These are phyloP conservation scores for Drosophila tropicalis DNA, from an alignment of 1,140 invertebrate genomes.

Conservation along the genomic window DNA sequence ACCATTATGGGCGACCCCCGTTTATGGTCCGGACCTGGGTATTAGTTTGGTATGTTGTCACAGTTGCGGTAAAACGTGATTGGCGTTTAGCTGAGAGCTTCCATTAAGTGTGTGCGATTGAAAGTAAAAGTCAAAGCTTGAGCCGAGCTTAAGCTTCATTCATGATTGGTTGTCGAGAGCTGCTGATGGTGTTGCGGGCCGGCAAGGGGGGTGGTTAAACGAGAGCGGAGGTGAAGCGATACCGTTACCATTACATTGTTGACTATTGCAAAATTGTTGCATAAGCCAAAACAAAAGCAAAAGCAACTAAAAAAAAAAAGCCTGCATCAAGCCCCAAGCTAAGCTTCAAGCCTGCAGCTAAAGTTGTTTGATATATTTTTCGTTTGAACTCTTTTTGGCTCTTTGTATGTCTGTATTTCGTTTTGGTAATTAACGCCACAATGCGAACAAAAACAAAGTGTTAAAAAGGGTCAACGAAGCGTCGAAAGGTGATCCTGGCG, in stretches of 20 bases:
- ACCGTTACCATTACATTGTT: constrained; percentile 75
- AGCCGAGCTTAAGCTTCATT: constrained; percentile 71
- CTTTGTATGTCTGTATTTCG: neutral
- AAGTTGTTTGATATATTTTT: constrained; percentile 18
- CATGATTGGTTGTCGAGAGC: constrained; percentile 63
- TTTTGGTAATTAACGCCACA: constrained; percentile 42
- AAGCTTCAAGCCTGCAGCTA: neutral
- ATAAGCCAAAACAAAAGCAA: constrained; percentile 40
- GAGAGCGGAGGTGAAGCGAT: neutral
- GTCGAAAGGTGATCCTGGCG: neutral
- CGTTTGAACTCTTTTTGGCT: constrained; percentile 14
- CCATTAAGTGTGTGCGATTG: constrained; percentile 65
- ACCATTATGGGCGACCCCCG: neutral
- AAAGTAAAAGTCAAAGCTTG: constrained; percentile 82
- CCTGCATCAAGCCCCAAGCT: constrained; percentile 17
- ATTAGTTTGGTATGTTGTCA: constrained; percentile 38
- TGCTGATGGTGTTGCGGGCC: constrained; percentile 9
- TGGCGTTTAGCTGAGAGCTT: constrained; percentile 36
- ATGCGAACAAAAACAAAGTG: neutral
- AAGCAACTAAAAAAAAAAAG: neutral
- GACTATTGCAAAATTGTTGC: constrained; percentile 76
- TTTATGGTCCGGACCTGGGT: neutral
- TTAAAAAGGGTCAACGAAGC: neutral
- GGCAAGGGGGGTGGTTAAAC: neutral
- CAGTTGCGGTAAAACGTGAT: constrained; percentile 53